Evolutionary conservation across 2,113 vertebrate genomes (phyloP), one percentile per base, ranked within the genome.

Genomic region (Solea solea): DNA sequence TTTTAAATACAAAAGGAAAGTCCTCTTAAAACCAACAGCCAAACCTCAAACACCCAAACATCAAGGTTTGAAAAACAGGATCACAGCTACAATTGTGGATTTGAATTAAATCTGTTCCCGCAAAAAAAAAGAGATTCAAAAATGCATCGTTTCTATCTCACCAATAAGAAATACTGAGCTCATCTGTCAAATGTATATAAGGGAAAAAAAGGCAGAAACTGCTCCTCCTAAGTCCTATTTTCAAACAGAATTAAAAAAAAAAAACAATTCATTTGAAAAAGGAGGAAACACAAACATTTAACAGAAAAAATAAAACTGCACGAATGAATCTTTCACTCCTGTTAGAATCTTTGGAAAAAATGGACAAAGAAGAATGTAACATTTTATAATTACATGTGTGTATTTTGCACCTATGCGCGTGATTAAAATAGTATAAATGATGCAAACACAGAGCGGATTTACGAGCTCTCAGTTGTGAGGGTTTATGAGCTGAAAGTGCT

Each of bases 1-100:
- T 11, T n/a, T 39, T 40, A 61, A 72, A 58, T 72, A 66, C 42
- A 64, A 79, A 60, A 69, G 16, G 51, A 77, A 74, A 83, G 76
- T 70, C 59, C 67, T 54, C 50, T 9, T 57, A 76, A 80, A 81
- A 70, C 71, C 64, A 65, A 60, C 69, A 27, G 13, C 64, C 63
- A 78, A 63, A 57, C 40, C 60, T 49, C 13, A 57, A 49, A 28
- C 39, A 44, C 55, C 10, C 16, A 56, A 27, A 54, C 58, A 72
- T 49, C 14, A n/a, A 34, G 8, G 27, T 42, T 27, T 34, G 34
- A 51, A 65, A 51, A 54, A n/a, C 16, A 55, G 61, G 57, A 21
- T 45, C 64, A 11, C 46, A 67, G 10, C 48, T 51, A 58, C 46
- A 34, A 14, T 2, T 73, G 9, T 14, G 51, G 46, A 64, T 52